Conservation (phyloP, 2,113 vertebrate species). For the Sterna hirundo region DNA sequence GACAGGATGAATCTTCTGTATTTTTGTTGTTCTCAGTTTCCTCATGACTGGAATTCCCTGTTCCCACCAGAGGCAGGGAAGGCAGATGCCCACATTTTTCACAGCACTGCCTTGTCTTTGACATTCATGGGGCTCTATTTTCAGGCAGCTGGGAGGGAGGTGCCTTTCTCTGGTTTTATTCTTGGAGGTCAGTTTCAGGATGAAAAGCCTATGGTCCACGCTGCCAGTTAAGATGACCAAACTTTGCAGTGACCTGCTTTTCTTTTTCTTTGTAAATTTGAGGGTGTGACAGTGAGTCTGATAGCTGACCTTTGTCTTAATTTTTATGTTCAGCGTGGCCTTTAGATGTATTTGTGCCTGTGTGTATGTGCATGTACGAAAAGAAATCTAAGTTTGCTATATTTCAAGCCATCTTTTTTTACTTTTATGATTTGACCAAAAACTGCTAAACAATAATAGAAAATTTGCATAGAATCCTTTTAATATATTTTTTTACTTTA, state of each 20-base stretch:
- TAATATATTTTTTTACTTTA: neutral
- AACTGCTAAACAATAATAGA: neutral
- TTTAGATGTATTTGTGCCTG: neutral
- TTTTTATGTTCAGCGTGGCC: neutral
- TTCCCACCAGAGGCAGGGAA: neutral
- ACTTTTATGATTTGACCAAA: neutral
- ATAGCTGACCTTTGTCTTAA: neutral
- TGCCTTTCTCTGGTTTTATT: neutral
- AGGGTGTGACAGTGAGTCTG: neutral
- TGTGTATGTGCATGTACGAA: neutral
- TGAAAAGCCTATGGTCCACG: neutral
- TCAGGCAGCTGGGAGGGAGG: neutral
- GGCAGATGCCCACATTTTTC: slow-evolving; percentile 7
- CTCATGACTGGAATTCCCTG: neutral
- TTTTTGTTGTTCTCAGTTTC: slow-evolving; percentile 24
- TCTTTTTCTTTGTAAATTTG: neutral
- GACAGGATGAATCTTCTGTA: slow-evolving; percentile 3
- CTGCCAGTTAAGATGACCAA: neutral
- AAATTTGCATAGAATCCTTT: neutral
- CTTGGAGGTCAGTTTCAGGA: neutral
- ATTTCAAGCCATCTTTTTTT: neutral
- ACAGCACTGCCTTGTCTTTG: neutral
- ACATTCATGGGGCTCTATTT: neutral
- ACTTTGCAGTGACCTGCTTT: neutral
- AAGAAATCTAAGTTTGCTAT: neutral